Evolutionary conservation across 2,888 invertebrate species (phyloP), one percentile per base, ranked within the genome.

Genomic region (Thymelicus sylvestris): DNA sequence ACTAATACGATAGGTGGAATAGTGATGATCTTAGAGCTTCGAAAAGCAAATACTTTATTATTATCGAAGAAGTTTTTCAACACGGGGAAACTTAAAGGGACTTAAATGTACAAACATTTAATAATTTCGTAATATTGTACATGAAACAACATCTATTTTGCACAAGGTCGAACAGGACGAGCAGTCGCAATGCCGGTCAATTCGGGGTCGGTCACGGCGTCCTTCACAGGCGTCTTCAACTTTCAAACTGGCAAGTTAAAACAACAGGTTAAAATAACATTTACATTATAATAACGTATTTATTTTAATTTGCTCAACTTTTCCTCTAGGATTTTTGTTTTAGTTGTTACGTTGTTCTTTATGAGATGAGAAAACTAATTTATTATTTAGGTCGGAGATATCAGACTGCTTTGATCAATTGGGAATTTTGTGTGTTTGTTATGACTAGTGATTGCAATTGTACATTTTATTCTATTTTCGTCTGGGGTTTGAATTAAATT

Each of bases 101-200:
- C 19, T 19, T 19, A 19, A 19, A 19, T 19, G 2, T 19, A 19
- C 19, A 19, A 19, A 19, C 19, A 19, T 31, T 3, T 31, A 31
- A 31, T 31, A 48, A 48, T 48, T 48, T 48, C 6, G 10, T 48
- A 48, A 13, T 13, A 48, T 10, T 48, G 12, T 48, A 4, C 2
- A n/a, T n/a, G 12, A 48, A 48, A 50, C 6, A 50, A 50, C 15
- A 50, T n/a, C 24, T 10, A 55, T 10, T 38, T 57, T 19, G 7
- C 2, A 31, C 57, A 57, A 57, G 57, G 57, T 57, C 57, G 31
- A 31, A 57, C 13, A 57, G 57, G 57, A 31, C 57, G 62, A 57
- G 1, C 38, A 47, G 4, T 31, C 24, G 6, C 38, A 50, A 41
- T n/a, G 7, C 50, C 31, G 63, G 48, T 50, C 44, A 38, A 48